Base-by-base conservation (phyloP, 2,797 vertebrate genomes). In the Amblyopsis hoosieri region DNA sequence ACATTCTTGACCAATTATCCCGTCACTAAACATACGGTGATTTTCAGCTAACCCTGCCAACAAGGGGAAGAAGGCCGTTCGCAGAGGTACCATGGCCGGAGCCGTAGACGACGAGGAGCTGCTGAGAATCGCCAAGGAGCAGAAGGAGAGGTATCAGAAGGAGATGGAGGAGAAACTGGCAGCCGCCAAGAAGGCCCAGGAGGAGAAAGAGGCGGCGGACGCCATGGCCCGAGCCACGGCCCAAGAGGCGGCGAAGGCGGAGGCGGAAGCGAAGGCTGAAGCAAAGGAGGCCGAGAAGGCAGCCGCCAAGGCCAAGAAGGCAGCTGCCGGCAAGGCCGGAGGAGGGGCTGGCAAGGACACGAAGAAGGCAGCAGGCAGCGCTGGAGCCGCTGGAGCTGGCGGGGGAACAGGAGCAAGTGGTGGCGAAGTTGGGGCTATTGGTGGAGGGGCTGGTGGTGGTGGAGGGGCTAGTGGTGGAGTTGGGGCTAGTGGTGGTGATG, bases 61-160 rank as follows among this genome's bases (percentile, higher is more conserved):
- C 47, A 89, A 88, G 66, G 87, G 89, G 7, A 93, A 92, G 75
- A 92, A 92, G 62, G 73, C 9, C 54, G 64, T 57, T 49, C 90
- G 91, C 15, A 93, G 93, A 82, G 83, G 79, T 1, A 92, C 89
- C 1, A 50, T 81, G 62, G 91, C 90, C 33, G 92, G 91, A 48
- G 85, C 60, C 0, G 45, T 58, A 3, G 61, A 72, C 49, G 81
- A 87, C 0, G 80, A 61, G 1, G 90, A 92, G 0, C 72, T 94
- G 42, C 1, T 62, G 5, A 92, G 29, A 85, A 85, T 92, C 55
- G 91, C 92, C 1, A 85, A 87, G 45, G 91, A 92, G 45, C 92
- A 93, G 62, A 85, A 89, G 47, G 92, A 90, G 60, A 88, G 33
- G 72, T 80, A 90, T 60, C 69, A 84, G 14, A 92, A 89, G 78